These are phyloP conservation scores for Uloborus plumipes DNA, from an alignment of 2,888 invertebrate species.

Conservation along the genomic window DNA sequence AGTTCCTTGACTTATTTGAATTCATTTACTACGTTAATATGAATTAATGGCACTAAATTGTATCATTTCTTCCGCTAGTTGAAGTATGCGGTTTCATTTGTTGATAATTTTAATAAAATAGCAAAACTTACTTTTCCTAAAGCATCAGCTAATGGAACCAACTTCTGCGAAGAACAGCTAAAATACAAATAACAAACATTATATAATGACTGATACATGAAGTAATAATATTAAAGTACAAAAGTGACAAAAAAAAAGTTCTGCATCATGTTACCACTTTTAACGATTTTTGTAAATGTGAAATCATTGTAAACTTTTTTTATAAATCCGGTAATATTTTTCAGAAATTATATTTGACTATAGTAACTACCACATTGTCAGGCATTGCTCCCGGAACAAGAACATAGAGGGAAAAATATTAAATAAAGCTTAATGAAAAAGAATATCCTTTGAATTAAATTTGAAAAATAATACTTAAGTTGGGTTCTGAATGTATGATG, in stretches of 20 bases:
- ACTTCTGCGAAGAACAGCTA: constrained; percentile 27
- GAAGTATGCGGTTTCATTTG: too few species aligned
- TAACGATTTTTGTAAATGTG: neutral
- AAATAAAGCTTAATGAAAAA: neutral
- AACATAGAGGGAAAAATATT: neutral
- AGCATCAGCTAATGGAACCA: constrained; percentile 31
- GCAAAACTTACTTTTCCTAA: constrained; percentile 42
- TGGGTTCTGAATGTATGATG: neutral
- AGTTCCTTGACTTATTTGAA: too few species aligned
- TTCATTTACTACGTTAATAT: too few species aligned
- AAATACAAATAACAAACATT: neutral
- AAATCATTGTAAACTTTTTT: too few species aligned
- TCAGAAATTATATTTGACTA: too few species aligned
- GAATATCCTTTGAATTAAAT: neutral
- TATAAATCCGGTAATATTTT: too few species aligned
- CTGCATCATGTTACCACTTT: neutral
- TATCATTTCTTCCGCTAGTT: too few species aligned
- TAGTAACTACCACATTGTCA: too few species aligned
- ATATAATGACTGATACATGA: too few species aligned
- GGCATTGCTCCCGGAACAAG: too few species aligned
- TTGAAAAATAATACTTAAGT: neutral
- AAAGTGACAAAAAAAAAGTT: neutral
- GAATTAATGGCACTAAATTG: too few species aligned
- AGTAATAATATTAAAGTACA: neutral
- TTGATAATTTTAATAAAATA: too few species aligned